These are phyloP conservation scores for Eurystomus glaucurus DNA, from an alignment of 2,797 vertebrate genomes.

Conservation along the genomic window DNA sequence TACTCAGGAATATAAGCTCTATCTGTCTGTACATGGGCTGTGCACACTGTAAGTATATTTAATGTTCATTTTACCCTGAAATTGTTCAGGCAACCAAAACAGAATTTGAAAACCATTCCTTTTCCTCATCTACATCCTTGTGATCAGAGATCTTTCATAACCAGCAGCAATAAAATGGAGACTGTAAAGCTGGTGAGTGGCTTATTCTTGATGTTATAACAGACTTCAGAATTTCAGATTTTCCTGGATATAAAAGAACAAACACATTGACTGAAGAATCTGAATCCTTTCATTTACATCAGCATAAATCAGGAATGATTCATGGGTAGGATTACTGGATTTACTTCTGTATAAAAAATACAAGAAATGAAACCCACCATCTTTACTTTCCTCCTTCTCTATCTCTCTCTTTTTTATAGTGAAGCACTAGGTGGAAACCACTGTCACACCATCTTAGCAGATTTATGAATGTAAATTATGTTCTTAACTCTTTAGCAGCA, in stretches of 20 bases:
- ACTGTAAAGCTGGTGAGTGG: slow-evolving; percentile 28
- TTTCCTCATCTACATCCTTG: background rate
- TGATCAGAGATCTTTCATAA: slow-evolving; percentile 26
- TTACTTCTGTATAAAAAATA: background rate
- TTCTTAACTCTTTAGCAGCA: slow-evolving; percentile 5
- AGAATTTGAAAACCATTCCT: background rate
- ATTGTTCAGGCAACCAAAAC: background rate
- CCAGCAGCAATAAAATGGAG: slow-evolving; percentile 69
- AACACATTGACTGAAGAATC: background rate
- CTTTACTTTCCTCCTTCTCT: background rate
- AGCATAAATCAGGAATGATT: background rate
- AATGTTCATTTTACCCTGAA: slow-evolving; percentile 37
- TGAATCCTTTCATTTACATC: background rate
- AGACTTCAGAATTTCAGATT: background rate
- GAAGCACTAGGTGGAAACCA: background rate
- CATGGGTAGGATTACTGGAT: background rate
- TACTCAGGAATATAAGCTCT: slow-evolving; percentile 68
- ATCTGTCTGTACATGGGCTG: slow-evolving; percentile 20
- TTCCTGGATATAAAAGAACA: background rate
- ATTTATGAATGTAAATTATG: background rate
- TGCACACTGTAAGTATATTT: slow-evolving; percentile 39
- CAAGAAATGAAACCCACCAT: background rate
- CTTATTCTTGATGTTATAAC: background rate
- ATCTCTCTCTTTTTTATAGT: background rate
- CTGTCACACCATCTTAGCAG: background rate